Evolutionary conservation across 2,113 vertebrate genomes (phyloP), one percentile per base, ranked within the genome.

Genomic region (Potamarius usumacintae): DNA sequence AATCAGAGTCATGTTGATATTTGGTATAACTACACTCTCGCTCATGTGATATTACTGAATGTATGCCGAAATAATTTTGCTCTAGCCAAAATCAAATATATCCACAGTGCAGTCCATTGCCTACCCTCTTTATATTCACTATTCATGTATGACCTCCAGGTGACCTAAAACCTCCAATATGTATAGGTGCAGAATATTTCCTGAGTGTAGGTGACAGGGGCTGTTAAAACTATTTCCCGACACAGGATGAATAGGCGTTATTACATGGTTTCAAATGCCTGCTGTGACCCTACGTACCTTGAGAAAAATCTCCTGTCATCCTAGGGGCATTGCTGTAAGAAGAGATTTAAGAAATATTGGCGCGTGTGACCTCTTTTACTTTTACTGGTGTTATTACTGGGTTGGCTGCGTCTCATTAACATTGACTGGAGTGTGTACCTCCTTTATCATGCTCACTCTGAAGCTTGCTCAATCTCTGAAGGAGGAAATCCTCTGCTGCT

Each of bases 361-460:
- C 34, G 50, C 2, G 62, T 52, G 18, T 67, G 85, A 55, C 58
- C 85, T 84, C 83, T 84, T 69, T 67, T 71, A 78, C 74, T 65
- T 86, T 86, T 81, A 81, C 76, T 57, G 77, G 76, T 80, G 86
- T 83, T 87, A 86, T 86, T 81, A 86, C 77, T 62, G 85, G 52
- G 60, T 58, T 77, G 85, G 85, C 63, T 86, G 77, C 78, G 22
- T 86, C 85, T 86, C 77, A 86, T 86, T 86, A 86, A 86, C 85
- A 71, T 71, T 57, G 62, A 81, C 76, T 82, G 53, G 63, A 86
- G 85, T 27, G 25, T 74, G 84, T 52, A 80, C 60, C 85, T 81
- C 20, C 2, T 80, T 65, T 58, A 48, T 69, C 77, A 71, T 12
- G 8, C 52, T 42, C 57, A 17, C 71, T n/a, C 69, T 52, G n/a